Evolutionary conservation across 2,888 invertebrate species (phyloP).

Genomic region (Lasioglossum vierecki): DNA sequence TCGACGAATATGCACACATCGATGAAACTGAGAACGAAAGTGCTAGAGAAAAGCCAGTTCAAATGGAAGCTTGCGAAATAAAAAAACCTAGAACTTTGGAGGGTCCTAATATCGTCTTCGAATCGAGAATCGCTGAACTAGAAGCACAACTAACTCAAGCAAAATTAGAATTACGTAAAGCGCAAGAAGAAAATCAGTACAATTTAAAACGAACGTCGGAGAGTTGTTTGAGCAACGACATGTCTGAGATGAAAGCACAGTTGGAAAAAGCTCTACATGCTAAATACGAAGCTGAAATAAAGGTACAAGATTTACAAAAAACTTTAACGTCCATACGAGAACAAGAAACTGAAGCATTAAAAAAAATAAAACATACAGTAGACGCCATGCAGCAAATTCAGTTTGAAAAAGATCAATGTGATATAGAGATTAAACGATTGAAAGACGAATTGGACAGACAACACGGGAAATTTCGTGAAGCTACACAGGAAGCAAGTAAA

Average conservation of each 20-base stretch:
- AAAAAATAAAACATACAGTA: constrained; percentile 88
- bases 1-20: constrained; percentile 82
- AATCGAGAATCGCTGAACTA: constrained; percentile 92
- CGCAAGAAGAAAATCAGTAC: constrained; percentile 88
- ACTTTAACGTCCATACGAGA: constrained; percentile 88
- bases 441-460: constrained; percentile 92
- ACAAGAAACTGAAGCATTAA: constrained; percentile 87
- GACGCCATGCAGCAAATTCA: constrained; percentile 91
- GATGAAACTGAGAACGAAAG: constrained; percentile 66
- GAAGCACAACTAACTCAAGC: constrained; percentile 93
- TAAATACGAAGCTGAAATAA: constrained; percentile 76
- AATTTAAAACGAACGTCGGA: constrained; percentile 80
- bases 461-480: constrained; percentile 90
- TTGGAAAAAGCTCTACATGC: constrained; percentile 76
- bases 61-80: constrained; percentile 40
- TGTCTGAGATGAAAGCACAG: constrained; percentile 70
- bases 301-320: constrained; percentile 88
- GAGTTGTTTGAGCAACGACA: constrained; percentile 54
- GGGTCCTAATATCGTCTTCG: constrained; percentile 92
- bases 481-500: constrained; percentile 90
- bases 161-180: constrained; percentile 90
- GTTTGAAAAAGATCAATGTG: constrained; percentile 91
- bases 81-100: constrained; percentile 84
- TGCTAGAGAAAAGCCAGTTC: constrained; percentile 11
- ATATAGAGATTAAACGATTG: constrained; percentile 90